Base-by-base conservation (phyloP, 1,140 invertebrate genomes). In the Elymnias hypermnestra region DNA sequence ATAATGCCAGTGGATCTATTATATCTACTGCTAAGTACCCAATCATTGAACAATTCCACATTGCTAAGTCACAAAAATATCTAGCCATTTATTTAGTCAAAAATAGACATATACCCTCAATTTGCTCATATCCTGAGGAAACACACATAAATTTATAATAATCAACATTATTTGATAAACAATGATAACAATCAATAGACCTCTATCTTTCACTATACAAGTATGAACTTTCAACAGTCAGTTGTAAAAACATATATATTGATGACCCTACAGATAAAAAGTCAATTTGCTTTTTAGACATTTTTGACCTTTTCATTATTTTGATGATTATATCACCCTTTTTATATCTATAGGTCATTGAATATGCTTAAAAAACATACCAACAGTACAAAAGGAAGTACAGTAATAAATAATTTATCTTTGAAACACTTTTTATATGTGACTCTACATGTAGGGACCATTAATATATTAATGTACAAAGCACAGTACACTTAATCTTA, bases 151-250 rank as follows among this genome's bases (percentile, higher is more conserved):
- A 78, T 78, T 78, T 78, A 79, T 78, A 75, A 78, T 82, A 79
- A 76, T 69, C 72, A 83, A 82, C 75, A 75, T 81, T 72, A 78
- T 73, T 76, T 79, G 69, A 72, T 72, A 81, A 83, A 83, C 76
- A 83, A 81, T 79, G 71, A 81, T 82, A 83, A 83, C 79, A 82
- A 76, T 84, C 62, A 74, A 83, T 82, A 83, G 72, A 81, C 54
- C 65, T 78, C 64, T 76, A 68, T 79, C 70, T 76, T 76, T 76
- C 63, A 70, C 63, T 77, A 73, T 75, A 83, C 67, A 79, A 72
- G 68, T 72, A 79, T 71, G 70, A 78, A 77, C 60, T 64, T 67
- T 77, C 57, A 83, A 83, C 79, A 83, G 64, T 78, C 66, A 72
- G 75, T 65, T 70, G 69, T 72, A 70, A 72, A 74, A 78, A 73